These are phyloP conservation scores for Nipponia nippon DNA, from an alignment of 2,113 vertebrate genomes.

Conservation along the genomic window DNA sequence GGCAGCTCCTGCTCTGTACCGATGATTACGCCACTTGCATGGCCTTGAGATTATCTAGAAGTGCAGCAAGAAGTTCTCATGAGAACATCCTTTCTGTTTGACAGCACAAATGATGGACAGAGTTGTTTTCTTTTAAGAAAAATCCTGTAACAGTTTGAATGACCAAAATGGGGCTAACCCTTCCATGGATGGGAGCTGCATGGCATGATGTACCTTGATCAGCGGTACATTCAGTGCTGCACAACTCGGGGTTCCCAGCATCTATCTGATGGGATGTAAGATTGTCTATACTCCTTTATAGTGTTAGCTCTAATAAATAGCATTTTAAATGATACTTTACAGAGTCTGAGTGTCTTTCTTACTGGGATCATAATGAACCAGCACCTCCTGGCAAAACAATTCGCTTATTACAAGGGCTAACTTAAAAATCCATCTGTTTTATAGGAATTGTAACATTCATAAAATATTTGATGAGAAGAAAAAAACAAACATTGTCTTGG, in stretches of 20 bases:
- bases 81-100: background rate
- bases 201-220: background rate
- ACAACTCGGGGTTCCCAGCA: background rate
- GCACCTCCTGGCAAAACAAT: background rate
- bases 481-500: background rate
- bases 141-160: background rate
- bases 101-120: background rate
- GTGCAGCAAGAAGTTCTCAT: background rate
- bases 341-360: background rate
- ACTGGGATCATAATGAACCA: background rate
- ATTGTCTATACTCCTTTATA: background rate
- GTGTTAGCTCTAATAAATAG: background rate
- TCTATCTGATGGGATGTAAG: background rate
- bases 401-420: background rate
- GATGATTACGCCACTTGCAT: fast-evolving
- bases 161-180: background rate
- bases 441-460: background rate
- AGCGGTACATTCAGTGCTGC: background rate
- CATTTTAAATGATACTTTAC: background rate
- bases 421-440: background rate
- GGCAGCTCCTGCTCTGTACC: background rate
- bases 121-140: background rate
- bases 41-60: background rate
- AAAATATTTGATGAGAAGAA: background rate
- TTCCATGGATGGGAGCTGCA: background rate